Conservation (phyloP, 2,888 invertebrate species). For the Autographa gamma region DNA sequence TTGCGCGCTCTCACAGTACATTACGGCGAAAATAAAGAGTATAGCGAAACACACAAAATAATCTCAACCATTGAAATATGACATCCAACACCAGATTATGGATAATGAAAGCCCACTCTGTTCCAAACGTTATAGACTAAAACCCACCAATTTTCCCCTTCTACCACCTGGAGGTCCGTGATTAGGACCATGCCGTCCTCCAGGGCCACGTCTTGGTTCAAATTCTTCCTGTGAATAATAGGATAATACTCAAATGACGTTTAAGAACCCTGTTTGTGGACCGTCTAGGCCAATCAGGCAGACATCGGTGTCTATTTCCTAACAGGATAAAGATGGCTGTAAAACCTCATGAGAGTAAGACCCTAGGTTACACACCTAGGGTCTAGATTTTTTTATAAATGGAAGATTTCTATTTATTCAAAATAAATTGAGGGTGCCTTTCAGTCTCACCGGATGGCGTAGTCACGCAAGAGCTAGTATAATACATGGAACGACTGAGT, state of each 20-base stretch:
- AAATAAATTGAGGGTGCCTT: too few relatives aligned
- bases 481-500: too few relatives aligned
- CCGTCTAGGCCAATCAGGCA: too few relatives aligned
- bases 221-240: neutral
- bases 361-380: too few relatives aligned
- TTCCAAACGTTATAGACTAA: neutral
- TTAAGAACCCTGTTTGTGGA: too few relatives aligned
- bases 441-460: too few relatives aligned
- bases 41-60: neutral
- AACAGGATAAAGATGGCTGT: too few relatives aligned
- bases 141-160: conserved; percentile 1
- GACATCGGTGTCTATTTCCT: too few relatives aligned
- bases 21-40: neutral
- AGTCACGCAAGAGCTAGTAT: too few relatives aligned
- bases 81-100: neutral
- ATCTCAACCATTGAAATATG: neutral
- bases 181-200: neutral
- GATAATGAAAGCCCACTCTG: neutral
- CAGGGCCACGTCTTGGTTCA: neutral
- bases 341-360: too few relatives aligned
- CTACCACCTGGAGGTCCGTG: neutral
- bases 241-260: neutral
- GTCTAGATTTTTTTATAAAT: too few relatives aligned
- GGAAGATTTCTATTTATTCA: too few relatives aligned
- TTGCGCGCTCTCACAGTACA: neutral